These are phyloP conservation scores for Mesoligia furuncula DNA, from an alignment of 2,888 invertebrate species.

Conservation along the genomic window DNA sequence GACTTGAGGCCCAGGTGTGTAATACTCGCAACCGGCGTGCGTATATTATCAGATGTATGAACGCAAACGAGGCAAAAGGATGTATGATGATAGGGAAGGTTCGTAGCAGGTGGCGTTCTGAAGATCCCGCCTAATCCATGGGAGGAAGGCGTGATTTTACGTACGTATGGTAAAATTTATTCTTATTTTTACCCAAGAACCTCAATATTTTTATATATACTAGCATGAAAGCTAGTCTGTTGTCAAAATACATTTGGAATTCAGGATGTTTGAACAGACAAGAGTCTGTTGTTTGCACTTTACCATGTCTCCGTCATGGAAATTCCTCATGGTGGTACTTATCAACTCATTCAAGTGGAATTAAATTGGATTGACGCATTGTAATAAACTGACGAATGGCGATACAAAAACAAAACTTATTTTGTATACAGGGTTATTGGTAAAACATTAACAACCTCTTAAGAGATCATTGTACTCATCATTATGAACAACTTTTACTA, in stretches of 20 bases:
- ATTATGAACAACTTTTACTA: too few species aligned
- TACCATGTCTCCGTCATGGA: background rate
- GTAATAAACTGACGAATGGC: background rate
- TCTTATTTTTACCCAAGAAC: background rate
- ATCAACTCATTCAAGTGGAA: slow-evolving; percentile 11
- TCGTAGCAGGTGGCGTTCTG: background rate
- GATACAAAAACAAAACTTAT: background rate
- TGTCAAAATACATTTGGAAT: background rate
- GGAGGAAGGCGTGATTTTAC: background rate
- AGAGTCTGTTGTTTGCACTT: background rate
- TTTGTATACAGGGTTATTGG: too few species aligned
- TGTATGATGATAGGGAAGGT: background rate
- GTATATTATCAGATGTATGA: background rate
- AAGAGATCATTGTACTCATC: too few species aligned
- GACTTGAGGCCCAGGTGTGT: too few species aligned
- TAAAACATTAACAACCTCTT: too few species aligned
- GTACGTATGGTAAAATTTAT: background rate
- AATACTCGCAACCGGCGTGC: background rate
- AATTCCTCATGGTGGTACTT: slow-evolving; percentile 11
- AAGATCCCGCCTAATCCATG: background rate
- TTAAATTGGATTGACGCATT: slow-evolving; percentile 14
- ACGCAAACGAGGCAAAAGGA: background rate
- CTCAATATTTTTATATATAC: background rate
- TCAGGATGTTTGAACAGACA: background rate
- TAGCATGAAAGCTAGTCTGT: background rate